Percentiles rank a stretch among this genome's conserved stretches.
These are phyloP conservation scores for Metridium senile DNA, from an alignment of 92 coral and sea anemone species.

Conservation along the genomic window DNA sequence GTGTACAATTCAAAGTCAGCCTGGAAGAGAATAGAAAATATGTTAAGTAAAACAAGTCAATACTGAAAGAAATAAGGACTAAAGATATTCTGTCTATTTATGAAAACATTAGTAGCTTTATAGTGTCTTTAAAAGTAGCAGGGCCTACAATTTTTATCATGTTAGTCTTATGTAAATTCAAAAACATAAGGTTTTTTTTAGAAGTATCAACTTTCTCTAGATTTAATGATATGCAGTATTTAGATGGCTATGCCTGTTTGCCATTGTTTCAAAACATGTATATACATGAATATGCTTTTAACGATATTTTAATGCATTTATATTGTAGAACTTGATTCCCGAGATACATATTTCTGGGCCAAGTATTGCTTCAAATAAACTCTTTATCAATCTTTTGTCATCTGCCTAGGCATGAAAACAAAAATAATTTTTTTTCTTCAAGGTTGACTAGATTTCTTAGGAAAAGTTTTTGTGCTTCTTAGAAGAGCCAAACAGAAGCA, in stretches of 20 bases:
- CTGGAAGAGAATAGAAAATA: constrained; percentile 42
- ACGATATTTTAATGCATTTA: constrained; percentile 7
- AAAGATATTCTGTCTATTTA: neutral
- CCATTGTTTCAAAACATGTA: constrained; percentile 5
- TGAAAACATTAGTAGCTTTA: neutral
- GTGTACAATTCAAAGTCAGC: constrained; percentile 89
- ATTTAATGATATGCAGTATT: constrained; percentile 9
- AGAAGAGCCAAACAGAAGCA: neutral
- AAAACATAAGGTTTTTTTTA: neutral
- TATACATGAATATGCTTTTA: constrained; percentile 9
- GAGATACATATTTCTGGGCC: neutral
- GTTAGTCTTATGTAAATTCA: neutral
- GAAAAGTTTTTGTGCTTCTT: neutral
- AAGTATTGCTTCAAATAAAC: neutral
- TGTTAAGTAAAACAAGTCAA: constrained; percentile 7
- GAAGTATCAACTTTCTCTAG: neutral
- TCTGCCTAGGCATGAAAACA: constrained; percentile 3
- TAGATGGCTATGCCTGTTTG: constrained; percentile 1
- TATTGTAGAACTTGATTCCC: neutral
- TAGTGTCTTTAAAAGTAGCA: neutral
- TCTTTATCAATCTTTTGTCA: constrained; percentile 3
- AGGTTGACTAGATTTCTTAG: constrained; percentile 12
- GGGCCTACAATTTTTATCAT: neutral
- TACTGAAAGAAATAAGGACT: neutral
- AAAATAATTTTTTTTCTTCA: constrained; percentile 8